Evolutionary conservation across 2,113 vertebrate species (phyloP), one percentile per base, ranked within the genome.

Genomic region (Eulacestoma nigropectus): DNA sequence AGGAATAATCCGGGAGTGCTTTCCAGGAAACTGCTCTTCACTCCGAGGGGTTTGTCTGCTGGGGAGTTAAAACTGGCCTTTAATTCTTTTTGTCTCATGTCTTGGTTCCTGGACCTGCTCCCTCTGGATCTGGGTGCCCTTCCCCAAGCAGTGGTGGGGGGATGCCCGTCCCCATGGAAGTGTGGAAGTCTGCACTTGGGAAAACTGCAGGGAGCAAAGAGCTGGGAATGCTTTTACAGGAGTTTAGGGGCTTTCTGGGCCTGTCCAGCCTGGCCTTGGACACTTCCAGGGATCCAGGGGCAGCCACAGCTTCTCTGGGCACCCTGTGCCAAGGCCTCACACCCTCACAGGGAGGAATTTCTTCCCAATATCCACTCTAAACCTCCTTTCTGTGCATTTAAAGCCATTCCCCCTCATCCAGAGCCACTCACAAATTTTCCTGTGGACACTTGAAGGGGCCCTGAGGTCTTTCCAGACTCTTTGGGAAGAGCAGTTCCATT

Each of bases 121-220:
- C 35, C 29, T 37, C 23, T 70, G 42, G 47, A 0, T 9, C 21
- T 10, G n/a, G n/a, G 1, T 53, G 53, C 41, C 18, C 37, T 46
- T 35, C 82, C 47, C 1, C 0, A 20, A 18, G 53, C 0, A 18
- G 6, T 22, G 32, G 41, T 49, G 35, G n/a, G 11, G 9, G 57
- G 25, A 1, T 57, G 33, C 27, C 23, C 13, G 4, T 5, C 14
- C 2, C 12, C 10, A 7, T 16, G 57, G 30, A 1, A 44, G 32
- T 0, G 1, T 3, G 11, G 4, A 11, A 86, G 23, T 3, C 52
- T 47, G 6, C 6, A 0, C 50, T 23, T 27, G 68, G 57, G 35
- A 13, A 30, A 68, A 10, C 32, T 26, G 29, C 26, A 3, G 0
- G 2, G 20, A 50, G 19, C 4, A 11, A 6, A 19, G 1, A 20